Percentiles rank a stretch among this genome's conserved stretches.
Conservation (phyloP, 2,113 vertebrate genomes). For the Ascaphus truei region DNA sequence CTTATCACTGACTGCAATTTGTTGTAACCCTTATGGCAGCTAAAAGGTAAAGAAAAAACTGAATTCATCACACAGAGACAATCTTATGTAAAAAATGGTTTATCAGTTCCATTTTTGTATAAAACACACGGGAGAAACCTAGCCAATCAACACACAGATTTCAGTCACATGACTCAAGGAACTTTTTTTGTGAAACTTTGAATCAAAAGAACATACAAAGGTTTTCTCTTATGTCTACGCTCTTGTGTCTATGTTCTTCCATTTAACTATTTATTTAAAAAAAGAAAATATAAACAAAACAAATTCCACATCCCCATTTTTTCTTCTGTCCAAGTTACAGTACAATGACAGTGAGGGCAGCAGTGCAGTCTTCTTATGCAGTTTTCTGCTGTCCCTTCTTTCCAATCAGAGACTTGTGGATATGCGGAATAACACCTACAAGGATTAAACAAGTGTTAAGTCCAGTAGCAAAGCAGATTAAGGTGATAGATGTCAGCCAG, state of each 20-base stretch:
- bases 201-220: constrained; percentile 81
- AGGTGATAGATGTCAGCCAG: too few species aligned
- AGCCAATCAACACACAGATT: constrained; percentile 74
- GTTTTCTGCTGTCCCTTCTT: constrained; percentile 99
- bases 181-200: constrained; percentile 56
- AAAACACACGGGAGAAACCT: constrained; percentile 80
- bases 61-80: constrained; percentile 6
- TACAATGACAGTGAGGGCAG: constrained; percentile 52
- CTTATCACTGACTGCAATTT: too few species aligned
- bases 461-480: too few species aligned
- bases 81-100: constrained; percentile 81
- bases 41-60: too few species aligned
- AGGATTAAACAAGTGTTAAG: too few species aligned
- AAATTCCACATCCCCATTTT: constrained; percentile 60
- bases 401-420: constrained; percentile 97
- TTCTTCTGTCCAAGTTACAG: constrained; percentile 59
- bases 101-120: constrained; percentile 88
- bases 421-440: constrained; percentile 95
- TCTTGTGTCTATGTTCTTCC: constrained; percentile 59
- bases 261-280: constrained; percentile 58
- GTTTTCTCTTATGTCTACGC: constrained; percentile 55
- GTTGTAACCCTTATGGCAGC: too few species aligned
- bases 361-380: constrained; percentile 64
- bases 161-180: constrained; percentile 58
- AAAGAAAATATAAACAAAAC: constrained; percentile 39